Percentiles rank a stretch among this genome's conserved stretches.
phyloP scores from a whole-genome alignment of 1,140 invertebrate species.

The Drosophila erecta region DNA sequence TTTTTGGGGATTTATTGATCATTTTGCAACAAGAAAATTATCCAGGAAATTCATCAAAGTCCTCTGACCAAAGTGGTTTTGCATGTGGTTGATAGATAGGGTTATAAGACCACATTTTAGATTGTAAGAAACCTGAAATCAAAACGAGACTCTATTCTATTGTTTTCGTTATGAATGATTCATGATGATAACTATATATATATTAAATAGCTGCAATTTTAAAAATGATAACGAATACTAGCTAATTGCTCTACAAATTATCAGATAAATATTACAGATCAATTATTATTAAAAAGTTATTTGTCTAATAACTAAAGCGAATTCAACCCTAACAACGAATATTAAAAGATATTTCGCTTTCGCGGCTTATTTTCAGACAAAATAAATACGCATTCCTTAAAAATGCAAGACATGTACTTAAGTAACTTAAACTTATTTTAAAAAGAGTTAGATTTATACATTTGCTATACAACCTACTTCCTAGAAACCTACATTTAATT shows the following conservation, averaged over 20 bases:
- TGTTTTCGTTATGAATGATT: not conserved
- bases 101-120: constrained; percentile 61
- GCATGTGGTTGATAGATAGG: constrained; percentile 60
- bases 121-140: constrained; percentile 17
- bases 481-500: too few species aligned
- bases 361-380: too few species aligned
- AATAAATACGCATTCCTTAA: too few species aligned
- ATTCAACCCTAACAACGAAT: not conserved
- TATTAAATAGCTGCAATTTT: not conserved
- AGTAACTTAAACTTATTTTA: too few species aligned
- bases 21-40: constrained; percentile 18
- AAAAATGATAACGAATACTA: not conserved
- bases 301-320: not conserved
- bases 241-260: too few species aligned
- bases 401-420: too few species aligned
- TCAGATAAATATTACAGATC: too few species aligned
- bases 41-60: constrained; percentile 68
- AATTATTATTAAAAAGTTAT: too few species aligned
- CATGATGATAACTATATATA: not conserved
- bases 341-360: too few species aligned
- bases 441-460: too few species aligned
- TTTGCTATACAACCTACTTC: too few species aligned
- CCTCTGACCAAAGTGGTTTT: constrained; percentile 38
- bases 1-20: constrained; percentile 39
- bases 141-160: not conserved